These are phyloP conservation scores for Heloderma charlesbogerti DNA, from an alignment of 2,113 vertebrate species.

Conservation along the genomic window DNA sequence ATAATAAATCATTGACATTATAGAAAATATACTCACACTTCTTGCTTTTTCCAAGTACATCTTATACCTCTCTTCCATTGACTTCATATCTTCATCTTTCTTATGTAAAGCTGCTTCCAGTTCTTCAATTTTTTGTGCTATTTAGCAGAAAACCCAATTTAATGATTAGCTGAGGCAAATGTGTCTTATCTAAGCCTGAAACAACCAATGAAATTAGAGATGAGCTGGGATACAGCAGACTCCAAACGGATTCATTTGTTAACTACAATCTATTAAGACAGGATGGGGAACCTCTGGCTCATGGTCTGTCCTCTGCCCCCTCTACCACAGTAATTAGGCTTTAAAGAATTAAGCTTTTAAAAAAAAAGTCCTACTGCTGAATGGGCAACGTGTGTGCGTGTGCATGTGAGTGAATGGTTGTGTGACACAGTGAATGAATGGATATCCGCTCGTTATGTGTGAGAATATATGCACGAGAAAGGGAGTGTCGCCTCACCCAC, in stretches of 20 bases:
- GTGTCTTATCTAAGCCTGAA: not conserved
- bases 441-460: too few species aligned
- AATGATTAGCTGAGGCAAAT: not conserved
- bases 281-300: too few species aligned
- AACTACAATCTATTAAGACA: too few species aligned
- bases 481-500: too few species aligned
- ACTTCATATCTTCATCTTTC: slow-evolving; percentile 98
- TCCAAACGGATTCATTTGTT: not conserved
- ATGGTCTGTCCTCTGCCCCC: too few species aligned
- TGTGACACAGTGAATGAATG: too few species aligned
- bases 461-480: too few species aligned
- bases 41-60: slow-evolving; percentile 98
- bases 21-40: slow-evolving; percentile 83
- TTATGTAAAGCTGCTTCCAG: slow-evolving; percentile 93
- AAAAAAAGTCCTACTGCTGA: too few species aligned
- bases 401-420: too few species aligned
- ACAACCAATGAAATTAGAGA: not conserved
- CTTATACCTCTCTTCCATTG: slow-evolving; percentile 98
- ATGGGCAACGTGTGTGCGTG: too few species aligned
- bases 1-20: not conserved
- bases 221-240: not conserved
- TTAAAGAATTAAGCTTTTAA: too few species aligned
- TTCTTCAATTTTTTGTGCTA: slow-evolving; percentile 90
- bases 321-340: too few species aligned
- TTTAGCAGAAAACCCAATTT: slow-evolving; percentile 19